Conservation (phyloP, 2,797 vertebrate species). For the Aeoliscus strigatus region DNA sequence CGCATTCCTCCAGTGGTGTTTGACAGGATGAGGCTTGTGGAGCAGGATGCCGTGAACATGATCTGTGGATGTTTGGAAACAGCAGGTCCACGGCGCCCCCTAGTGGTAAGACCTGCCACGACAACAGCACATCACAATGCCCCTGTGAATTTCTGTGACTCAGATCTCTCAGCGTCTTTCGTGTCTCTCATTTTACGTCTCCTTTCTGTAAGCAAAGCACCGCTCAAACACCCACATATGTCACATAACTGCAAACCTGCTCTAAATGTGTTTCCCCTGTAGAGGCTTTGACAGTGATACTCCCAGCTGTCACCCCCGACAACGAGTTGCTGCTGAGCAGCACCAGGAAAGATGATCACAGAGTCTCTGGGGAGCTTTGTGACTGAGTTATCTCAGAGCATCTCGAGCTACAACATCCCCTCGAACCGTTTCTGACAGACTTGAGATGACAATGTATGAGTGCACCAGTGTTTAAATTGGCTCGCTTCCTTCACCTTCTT, state of each 20-base stretch:
- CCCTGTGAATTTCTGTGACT: constrained; percentile 1
- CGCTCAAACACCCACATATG: constrained; percentile 19
- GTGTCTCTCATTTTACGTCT: constrained; percentile 6
- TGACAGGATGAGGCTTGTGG: too few relatives aligned
- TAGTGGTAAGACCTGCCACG: constrained; percentile 30
- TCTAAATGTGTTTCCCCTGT: constrained; percentile 8
- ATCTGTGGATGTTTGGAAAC: constrained; percentile 11
- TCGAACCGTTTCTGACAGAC: constrained; percentile 23
- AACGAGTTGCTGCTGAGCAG: too few relatives aligned
- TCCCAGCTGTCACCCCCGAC: constrained; percentile 8
- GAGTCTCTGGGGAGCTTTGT: constrained; percentile 12
- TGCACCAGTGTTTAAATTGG: constrained; percentile 9
- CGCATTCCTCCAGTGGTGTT: too few relatives aligned
- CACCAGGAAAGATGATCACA: too few relatives aligned
- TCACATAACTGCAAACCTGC: constrained; percentile 4
- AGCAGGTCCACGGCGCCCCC: constrained; percentile 53
- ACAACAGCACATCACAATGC: constrained; percentile 10
- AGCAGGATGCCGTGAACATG: too few relatives aligned
- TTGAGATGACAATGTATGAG: constrained; percentile 6
- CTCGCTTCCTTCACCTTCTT: constrained; percentile 14
- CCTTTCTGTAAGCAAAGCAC: constrained; percentile 9
- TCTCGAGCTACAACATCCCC: constrained; percentile 29
- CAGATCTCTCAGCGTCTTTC: constrained; percentile 18
- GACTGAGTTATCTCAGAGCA: constrained; percentile 15
- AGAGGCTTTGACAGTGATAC: constrained; percentile 2